Evolutionary conservation across 2,888 invertebrate genomes (phyloP), one percentile per base, ranked within the genome.

Genomic region (Margaritifera margaritifera): DNA sequence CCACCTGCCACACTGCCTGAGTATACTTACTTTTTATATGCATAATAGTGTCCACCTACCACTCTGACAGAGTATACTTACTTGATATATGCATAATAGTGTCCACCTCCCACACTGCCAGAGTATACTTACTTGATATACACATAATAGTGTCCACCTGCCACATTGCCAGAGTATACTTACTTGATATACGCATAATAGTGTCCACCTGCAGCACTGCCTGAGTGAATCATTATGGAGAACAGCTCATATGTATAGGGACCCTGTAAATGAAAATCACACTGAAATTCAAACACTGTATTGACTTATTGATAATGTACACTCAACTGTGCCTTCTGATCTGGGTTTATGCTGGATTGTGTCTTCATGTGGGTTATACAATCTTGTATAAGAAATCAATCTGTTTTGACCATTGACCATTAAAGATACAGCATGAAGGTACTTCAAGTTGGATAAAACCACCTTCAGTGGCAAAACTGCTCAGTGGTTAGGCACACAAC

Each of bases 1-100:
- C n/a, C n/a, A n/a, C n/a, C n/a, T n/a, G n/a, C n/a, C n/a, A n/a
- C n/a, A n/a, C n/a, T n/a, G n/a, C n/a, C 25, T 24, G 42, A 31
- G 42, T 22, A 51, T 51, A 68, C 95, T 86, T 79, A 91, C 92
- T 95, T 95, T 72, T 96, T 95, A 85, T 96, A 96, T 2, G 95
- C 96, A 89, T 95, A 96, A n/a, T n/a, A 89, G 96, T 96, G 90
- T 96, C 96, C 1, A 96, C n/a, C n/a, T n/a, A n/a, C n/a, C n/a
- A n/a, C n/a, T n/a, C n/a, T n/a, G n/a, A n/a, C 25, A 42, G 42
- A 31, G 42, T 22, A 51, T 51, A 68, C 95, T 86, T 79, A 91
- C 92, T 95, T 95, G 72, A 96, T 95, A 85, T 96, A 96, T 2
- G 95, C 96, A 89, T 95, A 96, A 96, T 27, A 89, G 96, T 96